phyloP scores from a whole-genome alignment of 2,888 invertebrate species.

The Temnothorax ravouxi region DNA sequence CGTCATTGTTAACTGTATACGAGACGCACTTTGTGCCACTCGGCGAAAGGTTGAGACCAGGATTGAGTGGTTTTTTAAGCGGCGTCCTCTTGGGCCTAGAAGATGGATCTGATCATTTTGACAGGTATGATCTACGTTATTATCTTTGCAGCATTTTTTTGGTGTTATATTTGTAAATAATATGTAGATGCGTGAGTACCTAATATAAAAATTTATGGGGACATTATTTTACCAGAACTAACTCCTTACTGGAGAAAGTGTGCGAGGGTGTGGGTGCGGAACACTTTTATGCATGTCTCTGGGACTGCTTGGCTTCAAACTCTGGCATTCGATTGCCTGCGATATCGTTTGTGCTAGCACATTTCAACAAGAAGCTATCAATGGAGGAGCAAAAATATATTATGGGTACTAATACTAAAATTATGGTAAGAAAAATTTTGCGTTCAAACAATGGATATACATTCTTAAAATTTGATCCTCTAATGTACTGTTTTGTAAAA shows the following conservation, averaged over 20 bases:
- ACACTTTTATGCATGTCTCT: slow-evolving; percentile 95
- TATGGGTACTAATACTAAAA: slow-evolving; percentile 94
- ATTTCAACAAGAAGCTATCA: slow-evolving; percentile 92
- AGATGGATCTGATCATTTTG: slow-evolving; percentile 94
- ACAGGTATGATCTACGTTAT: slow-evolving; percentile 87
- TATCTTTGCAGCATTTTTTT: neutral
- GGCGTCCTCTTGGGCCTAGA: slow-evolving; percentile 96
- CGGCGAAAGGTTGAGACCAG: slow-evolving; percentile 92
- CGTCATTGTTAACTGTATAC: slow-evolving; percentile 93
- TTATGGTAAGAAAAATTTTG: slow-evolving; percentile 89
- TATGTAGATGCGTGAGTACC: neutral
- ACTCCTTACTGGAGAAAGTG: slow-evolving; percentile 90
- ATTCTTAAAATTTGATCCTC: slow-evolving; percentile 29
- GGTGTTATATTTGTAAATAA: neutral
- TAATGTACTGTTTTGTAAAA: slow-evolving; percentile 77
- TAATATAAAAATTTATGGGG: slow-evolving; percentile 36
- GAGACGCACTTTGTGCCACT: slow-evolving; percentile 96
- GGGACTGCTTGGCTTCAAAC: slow-evolving; percentile 95
- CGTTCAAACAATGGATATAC: neutral
- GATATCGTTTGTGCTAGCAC: slow-evolving; percentile 92
- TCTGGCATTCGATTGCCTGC: slow-evolving; percentile 94
- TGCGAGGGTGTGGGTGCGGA: slow-evolving; percentile 92
- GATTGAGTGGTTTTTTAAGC: slow-evolving; percentile 94
- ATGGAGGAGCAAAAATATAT: slow-evolving; percentile 94
- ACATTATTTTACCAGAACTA: slow-evolving; percentile 87